Evolutionary conservation across 2,888 invertebrate genomes (phyloP).

Genomic region (Melanchra persicariae): DNA sequence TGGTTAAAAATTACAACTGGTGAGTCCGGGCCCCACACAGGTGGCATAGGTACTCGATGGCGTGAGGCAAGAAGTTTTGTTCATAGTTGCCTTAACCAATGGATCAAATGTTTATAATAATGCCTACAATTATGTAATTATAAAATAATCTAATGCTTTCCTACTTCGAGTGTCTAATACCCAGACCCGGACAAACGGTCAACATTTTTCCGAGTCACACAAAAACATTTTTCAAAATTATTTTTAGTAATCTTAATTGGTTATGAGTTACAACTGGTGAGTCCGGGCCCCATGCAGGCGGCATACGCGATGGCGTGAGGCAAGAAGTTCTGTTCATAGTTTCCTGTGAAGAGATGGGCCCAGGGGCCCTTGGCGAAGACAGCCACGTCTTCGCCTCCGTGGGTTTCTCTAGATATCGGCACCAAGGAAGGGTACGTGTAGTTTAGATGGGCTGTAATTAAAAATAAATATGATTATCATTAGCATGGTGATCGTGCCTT

Average conservation of each 20-base stretch:
- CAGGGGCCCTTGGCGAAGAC: slow-evolving; percentile 95
- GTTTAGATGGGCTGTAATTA: slow-evolving; percentile 82
- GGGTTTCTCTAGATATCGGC: slow-evolving; percentile 92
- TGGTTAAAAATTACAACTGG: slow-evolving; percentile 78
- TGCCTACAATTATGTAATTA: too few relatives aligned
- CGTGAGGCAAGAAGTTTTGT: slow-evolving; percentile 94
- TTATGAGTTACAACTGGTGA: slow-evolving; percentile 82
- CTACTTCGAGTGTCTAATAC: background rate
- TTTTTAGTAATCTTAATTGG: background rate
- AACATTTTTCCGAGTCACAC: background rate
- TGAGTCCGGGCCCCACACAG: slow-evolving; percentile 92
- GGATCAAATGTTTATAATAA: background rate
- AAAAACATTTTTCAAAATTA: background rate
- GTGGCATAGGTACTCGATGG: slow-evolving; percentile 93
- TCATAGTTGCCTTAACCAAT: slow-evolving; percentile 92
- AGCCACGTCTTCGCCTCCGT: slow-evolving; percentile 95
- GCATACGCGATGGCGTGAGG: slow-evolving; percentile 94
- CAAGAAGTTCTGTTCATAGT: slow-evolving; percentile 94
- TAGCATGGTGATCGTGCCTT: background rate
- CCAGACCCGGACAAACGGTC: slow-evolving; percentile 9
- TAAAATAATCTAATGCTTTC: background rate
- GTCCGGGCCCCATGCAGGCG: slow-evolving; percentile 92
- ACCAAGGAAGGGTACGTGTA: slow-evolving; percentile 91
- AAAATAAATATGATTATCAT: background rate
- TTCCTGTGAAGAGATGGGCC: slow-evolving; percentile 95